Evolutionary conservation across 1,140 invertebrate species (phyloP), one percentile per base, ranked within the genome.

Genomic region (Chlorops oryzae): DNA sequence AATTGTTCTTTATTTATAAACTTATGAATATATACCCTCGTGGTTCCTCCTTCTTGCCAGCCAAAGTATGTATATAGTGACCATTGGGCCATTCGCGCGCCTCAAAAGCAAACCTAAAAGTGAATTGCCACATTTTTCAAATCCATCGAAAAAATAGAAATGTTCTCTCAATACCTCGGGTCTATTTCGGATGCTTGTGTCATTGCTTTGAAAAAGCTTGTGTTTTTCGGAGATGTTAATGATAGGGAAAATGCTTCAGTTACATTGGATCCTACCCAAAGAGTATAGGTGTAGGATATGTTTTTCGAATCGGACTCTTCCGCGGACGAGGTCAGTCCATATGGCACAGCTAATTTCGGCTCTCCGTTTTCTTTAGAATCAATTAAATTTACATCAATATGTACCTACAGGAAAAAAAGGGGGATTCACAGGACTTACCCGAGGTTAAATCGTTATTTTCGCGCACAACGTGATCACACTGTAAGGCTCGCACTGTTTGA

Each of bases 11-110:
- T 23, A 53, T 25, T 15, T 5, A 34, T 32, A 6, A 22, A 10
- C 3, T n/a, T 41, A 17, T 15, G 18, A 13, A 1, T 35, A 49
- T 59, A 52, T 52, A 71, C 70, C 85, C 87, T 80, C 88, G 84
- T 0, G 87, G 88, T 62, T 90, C 86, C 62, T 92, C 89, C 61
- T 87, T 86, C 56, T 85, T 85, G 2, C 87, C 87, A n/a, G 85
- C 85, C 35, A 92, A 73, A 3, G 88, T 91, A 70, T 92, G 88
- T 21, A 92, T 86, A 67, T 92, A 92, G 62, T 92, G 88, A 2
- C 89, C 89, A 61, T 91, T 91, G 2, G 88, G 88, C 89, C 89
- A 92, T 65, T 89, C 85, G 23, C 86, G 85, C 1, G 88, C 86
- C 47, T 83, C 80, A 62, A 88, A 89, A 59, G 85, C 74, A 61